Base-by-base conservation (phyloP, 2,797 vertebrate genomes). In the Alauda arvensis region DNA sequence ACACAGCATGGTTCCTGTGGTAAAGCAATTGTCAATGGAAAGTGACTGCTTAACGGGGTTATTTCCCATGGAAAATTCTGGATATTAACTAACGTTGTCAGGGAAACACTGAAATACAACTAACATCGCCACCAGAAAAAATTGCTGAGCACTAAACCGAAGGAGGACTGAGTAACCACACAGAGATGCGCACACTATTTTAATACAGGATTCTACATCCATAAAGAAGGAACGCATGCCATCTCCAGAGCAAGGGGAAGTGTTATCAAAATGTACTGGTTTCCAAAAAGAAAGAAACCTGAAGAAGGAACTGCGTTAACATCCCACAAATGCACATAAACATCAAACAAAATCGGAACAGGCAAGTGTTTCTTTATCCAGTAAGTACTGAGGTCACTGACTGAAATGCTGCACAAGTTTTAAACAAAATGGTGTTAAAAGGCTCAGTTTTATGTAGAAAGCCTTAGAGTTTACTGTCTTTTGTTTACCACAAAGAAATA, bases 1-100 rank as follows among this genome's bases (percentile, higher is more conserved):
- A 37, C 37, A 37, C 12, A 55, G 40, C 9, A 34, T 0, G 0
- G 11, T 17, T 43, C 10, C 20, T 49, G 33, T 15, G 25, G 28
- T 1, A 71, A 55, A 46, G 18, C 37, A 62, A 63, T 8, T n/a
- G 8, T 14, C 53, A 62, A 42, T 12, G 28, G 31, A 66, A 46
- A 72, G 16, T 13, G 24, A 29, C 6, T 55, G n/a, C 24, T 86
- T 37, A 40, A 40, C 3, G 6, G 4, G 6, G 3, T 46, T 15
- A 16, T 39, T 45, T 65, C 52, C 65, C 31, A 10, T 2, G 40
- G 46, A 56, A 80, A 80, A 51, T 4, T 5, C 52, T 65, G 25
- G 10, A 77, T 29, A 56, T 26, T 24, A 24, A 45, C 20, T 18
- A 51, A 43, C 2, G 0, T 11, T 45, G 43, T 37, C 5, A 17